Conservation (phyloP, 2,113 vertebrate genomes). For the Psammodynastes pulverulentus region DNA sequence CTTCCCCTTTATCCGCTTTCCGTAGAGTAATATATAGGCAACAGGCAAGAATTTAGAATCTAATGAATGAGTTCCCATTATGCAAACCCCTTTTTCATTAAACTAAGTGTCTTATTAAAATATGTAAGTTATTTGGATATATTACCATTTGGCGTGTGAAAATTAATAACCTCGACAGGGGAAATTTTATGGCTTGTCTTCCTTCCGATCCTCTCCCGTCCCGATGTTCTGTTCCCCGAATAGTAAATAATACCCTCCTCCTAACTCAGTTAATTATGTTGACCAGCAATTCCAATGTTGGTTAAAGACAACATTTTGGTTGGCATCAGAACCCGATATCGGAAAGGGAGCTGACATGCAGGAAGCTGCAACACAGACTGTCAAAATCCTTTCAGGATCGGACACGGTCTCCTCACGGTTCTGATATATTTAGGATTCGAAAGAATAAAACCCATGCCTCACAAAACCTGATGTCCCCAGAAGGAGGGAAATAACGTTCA, state of each 20-base stretch:
- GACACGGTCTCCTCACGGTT: not conserved
- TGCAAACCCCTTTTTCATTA: slow-evolving; percentile 65
- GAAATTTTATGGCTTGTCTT: not conserved
- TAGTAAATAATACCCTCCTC: slow-evolving; percentile 9
- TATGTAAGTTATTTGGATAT: not conserved
- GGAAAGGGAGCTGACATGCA: not conserved
- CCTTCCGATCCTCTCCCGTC: not conserved
- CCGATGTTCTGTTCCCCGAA: slow-evolving; percentile 6
- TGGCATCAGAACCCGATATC: not conserved
- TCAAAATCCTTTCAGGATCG: not conserved
- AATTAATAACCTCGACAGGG: slow-evolving; percentile 3
- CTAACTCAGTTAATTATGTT: slow-evolving; percentile 33
- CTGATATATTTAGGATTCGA: not conserved
- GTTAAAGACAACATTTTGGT: slow-evolving; percentile 23
- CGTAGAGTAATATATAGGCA: slow-evolving; percentile 5
- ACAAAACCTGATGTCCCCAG: not conserved
- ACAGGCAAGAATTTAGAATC: slow-evolving; percentile 52
- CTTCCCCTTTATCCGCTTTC: not conserved
- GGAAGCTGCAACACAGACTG: slow-evolving; percentile 22
- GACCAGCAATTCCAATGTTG: slow-evolving; percentile 6
- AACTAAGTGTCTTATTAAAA: slow-evolving; percentile 66
- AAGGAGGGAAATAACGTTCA: not conserved
- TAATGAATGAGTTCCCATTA: slow-evolving; percentile 60
- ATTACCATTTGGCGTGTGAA: slow-evolving; percentile 11
- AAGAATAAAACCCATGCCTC: not conserved